These are phyloP conservation scores for Chinchilla lanigera DNA, from an alignment of 2,113 vertebrate genomes.

Conservation along the genomic window DNA sequence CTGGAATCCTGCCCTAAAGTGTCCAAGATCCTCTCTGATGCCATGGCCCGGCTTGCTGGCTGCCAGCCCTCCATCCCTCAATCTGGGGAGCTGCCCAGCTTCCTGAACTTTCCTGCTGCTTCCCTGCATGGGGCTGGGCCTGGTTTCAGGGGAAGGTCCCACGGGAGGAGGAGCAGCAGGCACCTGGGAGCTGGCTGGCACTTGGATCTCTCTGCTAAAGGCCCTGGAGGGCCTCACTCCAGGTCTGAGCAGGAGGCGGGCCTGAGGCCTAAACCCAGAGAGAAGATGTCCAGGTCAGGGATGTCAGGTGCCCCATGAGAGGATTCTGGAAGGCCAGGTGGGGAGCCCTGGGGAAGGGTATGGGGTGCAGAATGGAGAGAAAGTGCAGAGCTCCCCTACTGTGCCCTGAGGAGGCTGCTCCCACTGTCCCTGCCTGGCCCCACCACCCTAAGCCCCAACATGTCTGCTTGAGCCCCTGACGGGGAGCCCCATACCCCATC, in stretches of 20 bases:
- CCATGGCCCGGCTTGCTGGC: background rate
- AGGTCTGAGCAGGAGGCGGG: background rate
- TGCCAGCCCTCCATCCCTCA: background rate
- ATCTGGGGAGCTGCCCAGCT: background rate
- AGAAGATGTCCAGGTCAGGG: background rate
- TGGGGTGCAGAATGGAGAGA: background rate
- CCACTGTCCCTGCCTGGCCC: background rate
- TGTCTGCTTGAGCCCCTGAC: background rate
- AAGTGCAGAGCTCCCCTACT: rapidly evolving
- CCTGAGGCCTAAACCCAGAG: background rate
- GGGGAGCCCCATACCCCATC: background rate
- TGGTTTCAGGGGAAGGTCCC: background rate
- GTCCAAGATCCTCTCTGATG: background rate
- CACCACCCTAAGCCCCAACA: background rate
- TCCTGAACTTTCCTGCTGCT: background rate
- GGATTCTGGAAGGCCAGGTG: background rate
- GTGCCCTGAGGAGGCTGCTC: background rate
- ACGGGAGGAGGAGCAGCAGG: background rate
- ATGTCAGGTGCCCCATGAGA: background rate
- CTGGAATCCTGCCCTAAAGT: background rate
- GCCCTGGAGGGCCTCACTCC: background rate
- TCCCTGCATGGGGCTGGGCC: background rate
- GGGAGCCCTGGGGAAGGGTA: background rate
- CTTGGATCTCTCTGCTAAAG: background rate
- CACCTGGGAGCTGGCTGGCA: background rate